Percentiles rank a stretch among this genome's conserved stretches.
These are phyloP conservation scores for Chelmon rostratus DNA, from an alignment of 2,797 vertebrate genomes.

Conservation along the genomic window DNA sequence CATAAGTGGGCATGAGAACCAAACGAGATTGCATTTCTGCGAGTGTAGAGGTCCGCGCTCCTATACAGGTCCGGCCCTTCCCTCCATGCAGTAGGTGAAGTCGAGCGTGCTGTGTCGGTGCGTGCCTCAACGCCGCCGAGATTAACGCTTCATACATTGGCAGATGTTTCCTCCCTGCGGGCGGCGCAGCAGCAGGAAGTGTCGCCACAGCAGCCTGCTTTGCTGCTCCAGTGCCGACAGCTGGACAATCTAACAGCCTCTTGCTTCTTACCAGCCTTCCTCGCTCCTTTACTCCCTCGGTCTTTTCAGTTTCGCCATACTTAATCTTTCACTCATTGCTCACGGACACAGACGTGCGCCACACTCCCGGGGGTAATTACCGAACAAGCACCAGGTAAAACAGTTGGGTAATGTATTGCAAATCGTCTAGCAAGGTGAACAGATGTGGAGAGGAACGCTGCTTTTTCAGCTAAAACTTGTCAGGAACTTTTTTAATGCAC, in stretches of 20 bases:
- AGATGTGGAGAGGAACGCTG: neutral
- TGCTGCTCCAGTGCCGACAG: slow-evolving; percentile 61
- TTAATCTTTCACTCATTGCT: slow-evolving; percentile 69
- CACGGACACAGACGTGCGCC: slow-evolving; percentile 42
- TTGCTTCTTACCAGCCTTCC: slow-evolving; percentile 46
- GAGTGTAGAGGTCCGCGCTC: slow-evolving; percentile 18
- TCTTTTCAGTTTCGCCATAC: slow-evolving; percentile 47
- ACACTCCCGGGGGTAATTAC: slow-evolving; percentile 70
- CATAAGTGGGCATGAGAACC: slow-evolving; percentile 16
- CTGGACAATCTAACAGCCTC: slow-evolving; percentile 71
- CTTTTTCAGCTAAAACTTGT: neutral
- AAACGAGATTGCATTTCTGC: slow-evolving; percentile 24
- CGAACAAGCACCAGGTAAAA: slow-evolving; percentile 51
- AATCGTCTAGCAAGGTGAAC: slow-evolving; percentile 58
- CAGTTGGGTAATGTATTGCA: slow-evolving; percentile 60
- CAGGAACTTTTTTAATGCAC: slow-evolving; percentile 12
- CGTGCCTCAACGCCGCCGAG: slow-evolving; percentile 49
- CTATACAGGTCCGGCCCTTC: slow-evolving; percentile 5
- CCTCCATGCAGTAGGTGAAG: slow-evolving; percentile 43
- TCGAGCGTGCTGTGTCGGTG: slow-evolving; percentile 12
- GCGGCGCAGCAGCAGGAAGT: slow-evolving; percentile 66
- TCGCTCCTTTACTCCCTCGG: slow-evolving; percentile 38
- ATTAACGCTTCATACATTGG: slow-evolving; percentile 70
- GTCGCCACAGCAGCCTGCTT: slow-evolving; percentile 55
- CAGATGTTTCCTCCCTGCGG: slow-evolving; percentile 77